Evolutionary conservation across 2,797 vertebrate species (phyloP).

Genomic region (Gastrophryne carolinensis): DNA sequence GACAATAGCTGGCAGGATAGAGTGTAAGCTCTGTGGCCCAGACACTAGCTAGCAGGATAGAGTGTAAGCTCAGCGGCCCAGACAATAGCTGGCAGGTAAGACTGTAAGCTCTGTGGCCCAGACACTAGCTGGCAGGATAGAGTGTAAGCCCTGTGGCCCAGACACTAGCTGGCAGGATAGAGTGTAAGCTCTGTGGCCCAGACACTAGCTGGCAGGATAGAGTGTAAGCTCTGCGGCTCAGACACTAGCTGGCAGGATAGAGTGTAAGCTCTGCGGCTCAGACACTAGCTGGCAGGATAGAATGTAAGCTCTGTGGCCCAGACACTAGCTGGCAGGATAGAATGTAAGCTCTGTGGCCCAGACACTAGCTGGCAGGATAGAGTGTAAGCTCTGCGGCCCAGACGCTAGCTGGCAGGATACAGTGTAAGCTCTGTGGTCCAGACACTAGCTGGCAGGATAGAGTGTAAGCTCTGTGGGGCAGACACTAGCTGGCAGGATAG

Average conservation of each 20-base stretch:
- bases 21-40: too few species aligned
- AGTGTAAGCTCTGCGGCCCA: not conserved
- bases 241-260: not conserved
- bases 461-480: not conserved
- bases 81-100: too few species aligned
- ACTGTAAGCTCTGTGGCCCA: not conserved
- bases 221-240: not conserved
- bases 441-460: too few species aligned
- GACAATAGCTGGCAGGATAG: too few species aligned
- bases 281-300: not conserved
- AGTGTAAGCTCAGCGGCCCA: too few species aligned
- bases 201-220: too few species aligned
- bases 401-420: fast-evolving
- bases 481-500: too few species aligned
- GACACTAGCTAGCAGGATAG: too few species aligned
- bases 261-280: too few species aligned
- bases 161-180: not conserved
- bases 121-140: too few species aligned
- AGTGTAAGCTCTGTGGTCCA: not conserved
- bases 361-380: too few species aligned
- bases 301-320: not conserved
- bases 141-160: not conserved
- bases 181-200: not conserved
- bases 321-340: not conserved
- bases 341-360: too few species aligned